Conservation (phyloP, 2,888 invertebrate species). For the Axea sp. region DNA sequence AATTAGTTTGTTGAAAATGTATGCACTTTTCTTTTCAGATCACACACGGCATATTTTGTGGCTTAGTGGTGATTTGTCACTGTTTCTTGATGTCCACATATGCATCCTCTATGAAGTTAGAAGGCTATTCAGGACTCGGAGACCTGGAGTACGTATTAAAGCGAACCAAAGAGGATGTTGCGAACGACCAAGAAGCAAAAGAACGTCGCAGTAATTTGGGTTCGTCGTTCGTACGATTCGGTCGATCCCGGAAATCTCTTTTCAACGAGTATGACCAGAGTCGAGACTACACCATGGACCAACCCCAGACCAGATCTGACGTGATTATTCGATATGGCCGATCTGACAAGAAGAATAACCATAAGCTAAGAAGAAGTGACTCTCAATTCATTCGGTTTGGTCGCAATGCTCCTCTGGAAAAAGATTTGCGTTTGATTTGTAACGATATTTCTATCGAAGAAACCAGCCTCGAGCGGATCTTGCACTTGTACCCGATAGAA, state of each 20-base stretch:
- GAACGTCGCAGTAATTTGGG: conserved; percentile 72
- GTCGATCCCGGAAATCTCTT: conserved; percentile 61
- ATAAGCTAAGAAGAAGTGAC: conserved; percentile 65
- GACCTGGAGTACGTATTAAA: conserved; percentile 72
- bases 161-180: conserved; percentile 63
- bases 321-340: conserved; percentile 76
- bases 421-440: conserved; percentile 65
- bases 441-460: conserved; percentile 59
- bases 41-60: conserved; percentile 65
- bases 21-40: too few species aligned
- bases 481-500: conserved; percentile 62
- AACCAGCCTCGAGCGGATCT: conserved; percentile 47
- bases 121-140: conserved; percentile 44
- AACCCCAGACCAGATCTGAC: conserved; percentile 71
- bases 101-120: conserved; percentile 64
- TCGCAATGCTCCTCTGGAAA: conserved; percentile 59
- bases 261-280: conserved; percentile 28
- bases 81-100: conserved; percentile 66
- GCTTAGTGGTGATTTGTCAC: conserved; percentile 67
- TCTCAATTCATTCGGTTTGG: conserved; percentile 69
- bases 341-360: conserved; percentile 64
- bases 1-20: too few species aligned
- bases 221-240: conserved; percentile 72
- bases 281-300: conserved; percentile 54
- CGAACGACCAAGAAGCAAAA: conserved; percentile 69